Evolutionary conservation across 1,140 invertebrate species (phyloP).

Genomic region (Microplitis mediator): DNA sequence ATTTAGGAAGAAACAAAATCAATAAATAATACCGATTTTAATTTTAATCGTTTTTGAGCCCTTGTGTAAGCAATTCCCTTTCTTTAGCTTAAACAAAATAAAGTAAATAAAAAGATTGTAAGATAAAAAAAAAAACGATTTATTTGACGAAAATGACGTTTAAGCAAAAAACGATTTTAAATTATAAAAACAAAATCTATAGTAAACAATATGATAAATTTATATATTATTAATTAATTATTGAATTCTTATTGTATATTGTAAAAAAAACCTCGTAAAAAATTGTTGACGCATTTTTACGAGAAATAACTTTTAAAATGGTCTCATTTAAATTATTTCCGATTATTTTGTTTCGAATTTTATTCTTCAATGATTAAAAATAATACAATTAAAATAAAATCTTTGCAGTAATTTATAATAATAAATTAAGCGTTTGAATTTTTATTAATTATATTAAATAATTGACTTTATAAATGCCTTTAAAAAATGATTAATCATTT

Average conservation of each 20-base stretch:
- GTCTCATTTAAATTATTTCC: constrained; percentile 5
- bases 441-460: not conserved
- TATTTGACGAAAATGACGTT: constrained; percentile 12
- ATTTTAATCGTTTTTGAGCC: constrained; percentile 20
- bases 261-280: constrained; percentile 52
- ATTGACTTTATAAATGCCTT: not conserved
- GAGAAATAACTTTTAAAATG: constrained; percentile 6
- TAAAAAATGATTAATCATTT: not conserved
- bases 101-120: constrained; percentile 24
- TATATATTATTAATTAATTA: constrained; percentile 52
- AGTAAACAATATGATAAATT: constrained; percentile 14
- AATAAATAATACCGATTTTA: constrained; percentile 26
- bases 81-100: not conserved
- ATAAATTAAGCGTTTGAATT: not conserved
- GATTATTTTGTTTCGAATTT: not conserved
- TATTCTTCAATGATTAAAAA: not conserved
- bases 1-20: constrained; percentile 19
- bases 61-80: not conserved
- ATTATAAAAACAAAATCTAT: not conserved
- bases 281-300: constrained; percentile 12
- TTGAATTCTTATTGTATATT: constrained; percentile 58
- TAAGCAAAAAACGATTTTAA: constrained; percentile 9
- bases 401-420: constrained; percentile 19
- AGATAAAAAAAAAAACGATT: constrained; percentile 17
- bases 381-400: not conserved